These are phyloP conservation scores for Caenorhabditis sp. DNA, from an alignment of 2,888 invertebrate genomes.

Conservation along the genomic window DNA sequence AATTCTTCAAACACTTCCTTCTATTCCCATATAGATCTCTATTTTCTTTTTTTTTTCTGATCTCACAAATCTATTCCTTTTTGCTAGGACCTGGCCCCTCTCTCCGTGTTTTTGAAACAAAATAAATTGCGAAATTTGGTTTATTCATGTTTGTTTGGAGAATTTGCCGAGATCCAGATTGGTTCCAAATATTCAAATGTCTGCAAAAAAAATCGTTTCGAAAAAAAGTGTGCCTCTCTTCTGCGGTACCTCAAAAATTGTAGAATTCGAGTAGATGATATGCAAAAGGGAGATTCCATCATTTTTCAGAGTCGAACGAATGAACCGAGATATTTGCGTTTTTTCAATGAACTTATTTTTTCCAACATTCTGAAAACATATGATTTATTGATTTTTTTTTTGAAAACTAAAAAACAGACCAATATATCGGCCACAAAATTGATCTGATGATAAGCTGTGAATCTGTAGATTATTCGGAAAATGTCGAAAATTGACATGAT, in stretches of 20 bases:
- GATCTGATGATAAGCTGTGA: slow-evolving; percentile 26
- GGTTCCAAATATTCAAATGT: background rate
- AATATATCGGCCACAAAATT: slow-evolving; percentile 21
- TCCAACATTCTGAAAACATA: background rate
- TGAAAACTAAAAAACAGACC: background rate
- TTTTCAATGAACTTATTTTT: background rate
- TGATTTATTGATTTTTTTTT: background rate
- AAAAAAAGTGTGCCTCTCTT: too few species aligned
- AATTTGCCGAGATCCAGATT: background rate
- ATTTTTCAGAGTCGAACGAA: slow-evolving; percentile 49
- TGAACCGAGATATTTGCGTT: slow-evolving; percentile 44
- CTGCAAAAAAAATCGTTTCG: background rate
- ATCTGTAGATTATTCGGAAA: slow-evolving; percentile 23
- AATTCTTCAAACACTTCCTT: background rate
- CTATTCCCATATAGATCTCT: background rate
- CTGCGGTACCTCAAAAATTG: slow-evolving; percentile 46
- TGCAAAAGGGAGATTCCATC: slow-evolving; percentile 66
- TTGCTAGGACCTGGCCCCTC: background rate
- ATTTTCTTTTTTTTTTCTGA: background rate
- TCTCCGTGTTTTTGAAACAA: background rate
- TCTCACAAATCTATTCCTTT: background rate
- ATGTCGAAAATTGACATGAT: slow-evolving; percentile 25
- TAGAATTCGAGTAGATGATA: slow-evolving; percentile 64
- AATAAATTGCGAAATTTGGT: background rate
- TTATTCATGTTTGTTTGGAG: background rate